A percentile compares a stretch with the other conserved stretches of the same genome.
Evolutionary conservation across 2,797 vertebrate species (phyloP).

Genomic region (Picus viridis): DNA sequence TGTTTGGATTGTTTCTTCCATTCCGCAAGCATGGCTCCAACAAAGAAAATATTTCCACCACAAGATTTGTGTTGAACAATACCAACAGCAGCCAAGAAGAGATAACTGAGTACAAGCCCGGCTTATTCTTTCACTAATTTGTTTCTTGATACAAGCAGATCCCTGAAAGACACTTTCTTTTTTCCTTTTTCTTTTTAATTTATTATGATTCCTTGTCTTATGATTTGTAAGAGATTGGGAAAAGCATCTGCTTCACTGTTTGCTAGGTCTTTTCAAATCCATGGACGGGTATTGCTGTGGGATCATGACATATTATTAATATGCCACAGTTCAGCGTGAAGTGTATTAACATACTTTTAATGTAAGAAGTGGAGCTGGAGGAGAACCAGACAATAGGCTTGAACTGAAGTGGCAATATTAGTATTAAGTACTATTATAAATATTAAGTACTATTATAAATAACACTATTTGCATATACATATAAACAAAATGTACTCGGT

Average conservation of each 20-base stretch:
- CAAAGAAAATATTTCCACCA: constrained; percentile 1
- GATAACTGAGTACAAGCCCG: neutral
- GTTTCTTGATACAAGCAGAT: constrained; percentile 24
- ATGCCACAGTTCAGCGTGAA: constrained; percentile 1
- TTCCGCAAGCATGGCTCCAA: neutral
- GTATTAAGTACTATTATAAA: constrained; percentile 11
- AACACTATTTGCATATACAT: constrained; percentile 19
- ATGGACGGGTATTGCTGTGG: neutral
- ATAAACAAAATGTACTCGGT: neutral
- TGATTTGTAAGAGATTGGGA: constrained; percentile 15
- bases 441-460: constrained; percentile 23
- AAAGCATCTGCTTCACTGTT: constrained; percentile 19
- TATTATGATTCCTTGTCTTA: neutral
- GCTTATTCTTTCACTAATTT: constrained; percentile 39
- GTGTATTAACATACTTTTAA: neutral
- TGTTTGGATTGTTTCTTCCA: constrained; percentile 4
- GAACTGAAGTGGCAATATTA: constrained; percentile 7
- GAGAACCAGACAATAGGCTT: constrained; percentile 34
- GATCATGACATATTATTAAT: constrained; percentile 19
- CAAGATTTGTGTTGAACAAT: neutral
- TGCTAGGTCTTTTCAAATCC: constrained; percentile 30
- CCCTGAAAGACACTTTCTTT: neutral
- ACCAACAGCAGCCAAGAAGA: constrained; percentile 3
- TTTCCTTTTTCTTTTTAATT: neutral
- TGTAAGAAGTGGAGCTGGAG: neutral